These are phyloP conservation scores for Aphidius ervi DNA, from an alignment of 1,140 invertebrate species.

Conservation along the genomic window DNA sequence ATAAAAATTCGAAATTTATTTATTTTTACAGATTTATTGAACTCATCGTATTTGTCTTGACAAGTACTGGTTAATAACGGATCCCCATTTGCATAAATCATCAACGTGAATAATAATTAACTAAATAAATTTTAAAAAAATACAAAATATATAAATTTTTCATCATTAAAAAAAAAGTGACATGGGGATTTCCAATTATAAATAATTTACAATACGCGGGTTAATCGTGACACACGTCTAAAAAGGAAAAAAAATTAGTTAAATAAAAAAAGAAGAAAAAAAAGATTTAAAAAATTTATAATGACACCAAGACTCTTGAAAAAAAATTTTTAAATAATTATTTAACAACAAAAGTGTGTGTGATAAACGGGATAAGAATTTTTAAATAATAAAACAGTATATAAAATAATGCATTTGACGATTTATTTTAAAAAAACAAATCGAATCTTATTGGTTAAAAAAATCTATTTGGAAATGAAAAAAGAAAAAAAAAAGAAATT, in stretches of 20 bases:
- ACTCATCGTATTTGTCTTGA: conserved; percentile 19
- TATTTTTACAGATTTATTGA: conserved; percentile 22
- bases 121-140: too few relatives aligned
- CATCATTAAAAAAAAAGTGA: too few relatives aligned
- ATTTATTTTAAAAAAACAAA: conserved; percentile 4
- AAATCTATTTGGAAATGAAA: conserved; percentile 27
- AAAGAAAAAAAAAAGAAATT: conserved; percentile 1
- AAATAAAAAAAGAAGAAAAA: conserved; percentile 9
- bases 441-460: conserved; percentile 36
- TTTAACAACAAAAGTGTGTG: conserved; percentile 6
- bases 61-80: conserved; percentile 21
- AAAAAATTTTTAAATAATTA: neutral
- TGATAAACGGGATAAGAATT: neutral
- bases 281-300: conserved; percentile 3
- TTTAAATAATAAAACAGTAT: too few relatives aligned
- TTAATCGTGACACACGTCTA: too few relatives aligned
- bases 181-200: too few relatives aligned
- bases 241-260: conserved; percentile 8
- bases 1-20: conserved; percentile 1
- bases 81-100: conserved; percentile 11
- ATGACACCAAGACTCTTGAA: neutral
- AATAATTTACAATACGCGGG: too few relatives aligned
- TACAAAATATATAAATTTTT: too few relatives aligned
- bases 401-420: too few relatives aligned
- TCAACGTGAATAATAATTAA: too few relatives aligned